Percentiles rank a stretch among this genome's conserved stretches.
phyloP scores from a whole-genome alignment of 2,797 vertebrate species.

The Australoheros facetus region DNA sequence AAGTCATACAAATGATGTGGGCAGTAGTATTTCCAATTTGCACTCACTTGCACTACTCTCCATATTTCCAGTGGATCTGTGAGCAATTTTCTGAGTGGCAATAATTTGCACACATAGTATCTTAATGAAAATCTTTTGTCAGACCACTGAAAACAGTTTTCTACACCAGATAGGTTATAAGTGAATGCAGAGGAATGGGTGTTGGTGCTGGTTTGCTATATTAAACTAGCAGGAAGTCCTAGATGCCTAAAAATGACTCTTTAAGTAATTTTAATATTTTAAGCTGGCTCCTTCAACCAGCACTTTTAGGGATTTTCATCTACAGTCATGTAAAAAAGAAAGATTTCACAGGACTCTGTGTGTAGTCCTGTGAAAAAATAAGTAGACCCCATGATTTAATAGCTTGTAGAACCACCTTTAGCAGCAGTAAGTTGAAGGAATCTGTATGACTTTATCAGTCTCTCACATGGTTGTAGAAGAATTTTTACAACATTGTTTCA shows the following conservation, averaged over 20 bases:
- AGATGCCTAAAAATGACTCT: neutral
- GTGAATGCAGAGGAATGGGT: conserved; percentile 16
- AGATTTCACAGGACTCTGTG: too few relatives aligned
- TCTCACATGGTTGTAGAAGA: too few relatives aligned
- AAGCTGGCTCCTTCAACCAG: too few relatives aligned
- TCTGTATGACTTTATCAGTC: neutral
- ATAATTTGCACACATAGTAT: conserved; percentile 3
- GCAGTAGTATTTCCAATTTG: neutral
- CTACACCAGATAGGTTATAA: conserved; percentile 30
- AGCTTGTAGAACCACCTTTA: neutral
- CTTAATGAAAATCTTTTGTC: neutral
- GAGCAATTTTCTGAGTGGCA: neutral
- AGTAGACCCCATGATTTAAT: too few relatives aligned
- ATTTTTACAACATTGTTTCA: neutral
- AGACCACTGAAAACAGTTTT: conserved; percentile 27
- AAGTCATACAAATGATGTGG: neutral
- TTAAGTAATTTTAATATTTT: neutral
- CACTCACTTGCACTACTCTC: neutral
- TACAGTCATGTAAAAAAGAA: too few relatives aligned
- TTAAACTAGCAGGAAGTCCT: conserved; percentile 21
- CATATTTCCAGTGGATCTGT: neutral
- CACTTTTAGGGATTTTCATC: too few relatives aligned
- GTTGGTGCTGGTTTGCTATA: conserved; percentile 26
- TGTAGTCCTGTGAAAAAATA: too few relatives aligned
- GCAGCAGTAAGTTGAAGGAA: neutral